Percentiles rank a stretch among this genome's conserved stretches.
These are phyloP conservation scores for Lasioglossum marginatum DNA, from an alignment of 2,888 invertebrate genomes.

Conservation along the genomic window DNA sequence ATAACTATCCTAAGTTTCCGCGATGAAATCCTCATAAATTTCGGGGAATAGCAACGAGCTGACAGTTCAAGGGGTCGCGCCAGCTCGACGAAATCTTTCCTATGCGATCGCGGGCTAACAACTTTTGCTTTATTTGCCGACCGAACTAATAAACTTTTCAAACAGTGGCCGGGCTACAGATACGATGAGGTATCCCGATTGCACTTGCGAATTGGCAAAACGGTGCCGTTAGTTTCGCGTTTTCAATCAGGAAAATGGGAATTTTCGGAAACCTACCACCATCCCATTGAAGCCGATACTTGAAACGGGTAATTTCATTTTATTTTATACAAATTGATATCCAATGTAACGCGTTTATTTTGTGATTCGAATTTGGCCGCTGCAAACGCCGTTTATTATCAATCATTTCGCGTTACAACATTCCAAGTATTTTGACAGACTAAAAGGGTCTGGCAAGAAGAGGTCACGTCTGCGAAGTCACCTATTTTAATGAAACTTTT, in stretches of 20 bases:
- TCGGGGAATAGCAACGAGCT: neutral
- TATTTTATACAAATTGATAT: neutral
- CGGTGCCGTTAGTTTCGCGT: neutral
- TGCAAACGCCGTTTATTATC: neutral
- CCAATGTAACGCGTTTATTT: neutral
- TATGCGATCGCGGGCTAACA: slow-evolving; percentile 5
- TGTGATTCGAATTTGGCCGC: neutral
- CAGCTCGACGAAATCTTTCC: neutral
- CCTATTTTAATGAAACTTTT: too few species aligned
- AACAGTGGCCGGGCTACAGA: neutral
- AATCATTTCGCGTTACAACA: neutral
- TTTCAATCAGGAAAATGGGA: slow-evolving; percentile 14
- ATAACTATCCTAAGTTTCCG: slow-evolving; percentile 33
- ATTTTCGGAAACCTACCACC: neutral
- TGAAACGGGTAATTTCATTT: neutral
- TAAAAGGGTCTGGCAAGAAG: neutral
- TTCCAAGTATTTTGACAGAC: too few species aligned
- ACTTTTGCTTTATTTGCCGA: slow-evolving; percentile 15
- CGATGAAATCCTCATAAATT: slow-evolving; percentile 43
- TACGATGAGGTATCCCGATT: neutral
- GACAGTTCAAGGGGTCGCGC: slow-evolving; percentile 11
- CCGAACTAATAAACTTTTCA: slow-evolving; percentile 6
- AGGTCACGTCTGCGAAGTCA: too few species aligned
- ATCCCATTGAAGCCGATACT: neutral
- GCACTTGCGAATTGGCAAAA: neutral